Evolutionary conservation across 2,888 invertebrate species (phyloP), one percentile per base, ranked within the genome.

Genomic region (Apodemia mormo): DNA sequence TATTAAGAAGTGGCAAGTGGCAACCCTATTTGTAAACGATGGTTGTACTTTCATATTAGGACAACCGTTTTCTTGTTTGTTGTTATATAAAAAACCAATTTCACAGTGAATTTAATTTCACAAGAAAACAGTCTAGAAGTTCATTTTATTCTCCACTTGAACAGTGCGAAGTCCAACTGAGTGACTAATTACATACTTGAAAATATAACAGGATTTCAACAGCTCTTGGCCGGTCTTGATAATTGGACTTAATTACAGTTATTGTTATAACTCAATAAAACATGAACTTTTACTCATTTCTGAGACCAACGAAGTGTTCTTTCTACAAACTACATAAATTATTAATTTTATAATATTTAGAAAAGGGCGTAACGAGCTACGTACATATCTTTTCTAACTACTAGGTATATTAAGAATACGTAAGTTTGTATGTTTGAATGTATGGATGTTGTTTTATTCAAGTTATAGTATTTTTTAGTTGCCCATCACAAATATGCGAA

Each of bases 191-290:
- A 61, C 58, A 61, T 61, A 33, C 58, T 61, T 61, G 58, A 14
- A 61, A 61, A 61, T 61, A 61, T 58, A 58, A 58, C 58, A 58
- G 58, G 58, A 58, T 58, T 58, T 58, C 29, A 58, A 58, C 58
- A 58, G 58, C 58, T 58, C 58, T 58, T 61, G 58, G 58, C 58
- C 30, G 58, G 30, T 12, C 58, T 61, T 58, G 56, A 30, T 54
- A 54, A 54, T 61, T 61, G 58, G 58, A 30, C 33, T 30, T 61
- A 61, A 61, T 61, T 61, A 33, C 33, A 5, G 33, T 33, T 61
- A 61, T 61, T 61, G 58, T 61, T 61, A 54, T 61, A 61, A 61
- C 12, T 61, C 58, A 14, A 61, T 61, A 33, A 61, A 61, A 54
- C 52, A 54, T 54, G n/a, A 22, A 54, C 52, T 54, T 54, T 54